These are phyloP conservation scores for Bhutanitis thaidina DNA, from an alignment of 2,888 invertebrate species.

Conservation along the genomic window DNA sequence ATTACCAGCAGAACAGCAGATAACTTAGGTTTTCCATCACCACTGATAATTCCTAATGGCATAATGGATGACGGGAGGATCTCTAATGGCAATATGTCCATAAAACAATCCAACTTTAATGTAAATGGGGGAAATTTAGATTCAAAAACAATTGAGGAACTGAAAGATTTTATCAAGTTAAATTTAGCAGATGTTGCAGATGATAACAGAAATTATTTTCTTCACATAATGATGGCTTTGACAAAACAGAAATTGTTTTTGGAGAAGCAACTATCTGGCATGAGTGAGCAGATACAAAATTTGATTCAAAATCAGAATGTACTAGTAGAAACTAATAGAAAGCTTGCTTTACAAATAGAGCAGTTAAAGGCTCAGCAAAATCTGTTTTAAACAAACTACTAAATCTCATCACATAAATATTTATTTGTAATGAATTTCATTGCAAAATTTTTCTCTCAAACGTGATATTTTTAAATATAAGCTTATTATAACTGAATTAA, in stretches of 20 bases:
- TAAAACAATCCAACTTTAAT: slow-evolving; percentile 34
- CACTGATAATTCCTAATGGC: slow-evolving; percentile 46
- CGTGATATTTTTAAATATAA: slow-evolving; percentile 16
- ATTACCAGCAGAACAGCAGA: slow-evolving; percentile 46
- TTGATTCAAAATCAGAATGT: slow-evolving; percentile 59
- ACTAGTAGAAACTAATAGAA: slow-evolving; percentile 72
- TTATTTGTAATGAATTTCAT: not conserved
- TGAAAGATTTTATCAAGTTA: slow-evolving; percentile 66
- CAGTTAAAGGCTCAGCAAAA: slow-evolving; percentile 55
- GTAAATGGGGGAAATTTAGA: slow-evolving; percentile 34
- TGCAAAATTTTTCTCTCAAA: slow-evolving; percentile 2
- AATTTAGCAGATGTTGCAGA: slow-evolving; percentile 60
- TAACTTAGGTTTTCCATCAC: slow-evolving; percentile 51
- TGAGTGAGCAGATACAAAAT: slow-evolving; percentile 55
- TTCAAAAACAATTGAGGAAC: slow-evolving; percentile 47
- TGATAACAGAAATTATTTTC: slow-evolving; percentile 65
- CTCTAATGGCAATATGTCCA: slow-evolving; percentile 38
- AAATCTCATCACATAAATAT: slow-evolving; percentile 5
- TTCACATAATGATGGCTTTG: slow-evolving; percentile 70
- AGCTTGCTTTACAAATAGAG: slow-evolving; percentile 67
- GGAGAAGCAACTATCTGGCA: slow-evolving; percentile 57
- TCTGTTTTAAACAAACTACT: slow-evolving; percentile 23
- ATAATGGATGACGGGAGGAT: slow-evolving; percentile 40
- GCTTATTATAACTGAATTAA: not conserved
- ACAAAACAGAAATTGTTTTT: slow-evolving; percentile 71